Percentiles rank a stretch among this genome's conserved stretches.
phyloP scores from a whole-genome alignment of 2,797 vertebrate species.

The Synanceia verrucosa region DNA sequence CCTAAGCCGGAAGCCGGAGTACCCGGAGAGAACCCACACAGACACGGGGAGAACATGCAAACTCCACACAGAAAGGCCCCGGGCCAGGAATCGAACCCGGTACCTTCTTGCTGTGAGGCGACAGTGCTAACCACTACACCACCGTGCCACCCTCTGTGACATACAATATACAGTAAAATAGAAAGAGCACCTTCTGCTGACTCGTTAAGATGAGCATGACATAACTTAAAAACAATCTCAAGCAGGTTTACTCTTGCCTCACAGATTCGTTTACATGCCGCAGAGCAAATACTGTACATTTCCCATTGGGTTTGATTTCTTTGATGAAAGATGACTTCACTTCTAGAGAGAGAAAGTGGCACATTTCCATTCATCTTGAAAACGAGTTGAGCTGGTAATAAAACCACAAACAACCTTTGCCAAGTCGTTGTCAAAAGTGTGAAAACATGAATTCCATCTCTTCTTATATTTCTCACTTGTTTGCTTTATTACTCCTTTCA shows the following conservation, averaged over 20 bases:
- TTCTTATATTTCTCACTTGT: neutral
- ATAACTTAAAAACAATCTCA: neutral
- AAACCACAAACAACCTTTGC: neutral
- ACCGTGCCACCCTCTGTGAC: neutral
- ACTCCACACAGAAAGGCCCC: too few species aligned
- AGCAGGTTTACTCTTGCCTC: neutral
- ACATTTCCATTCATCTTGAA: slow-evolving; percentile 9
- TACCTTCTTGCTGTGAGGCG: too few species aligned
- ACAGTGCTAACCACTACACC: too few species aligned
- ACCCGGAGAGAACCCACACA: too few species aligned
- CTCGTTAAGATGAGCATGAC: slow-evolving; percentile 8
- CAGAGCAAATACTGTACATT: slow-evolving; percentile 17
- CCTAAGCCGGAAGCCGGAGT: too few species aligned
- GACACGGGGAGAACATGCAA: too few species aligned
- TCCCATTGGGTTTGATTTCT: slow-evolving; percentile 5
- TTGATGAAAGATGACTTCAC: slow-evolving; percentile 3
- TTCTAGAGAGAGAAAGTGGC: neutral
- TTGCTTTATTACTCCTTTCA: slow-evolving; percentile 16
- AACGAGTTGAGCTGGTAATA: slow-evolving; percentile 1
- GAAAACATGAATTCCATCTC: slow-evolving; percentile 20
- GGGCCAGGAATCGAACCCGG: too few species aligned
- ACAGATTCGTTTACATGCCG: slow-evolving; percentile 14
- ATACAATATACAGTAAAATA: slow-evolving; percentile 5
- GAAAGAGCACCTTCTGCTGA: neutral
- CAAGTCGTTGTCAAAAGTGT: slow-evolving; percentile 8